Base-by-base conservation (phyloP, 2,113 vertebrate genomes). In the Engraulis encrasicolus region DNA sequence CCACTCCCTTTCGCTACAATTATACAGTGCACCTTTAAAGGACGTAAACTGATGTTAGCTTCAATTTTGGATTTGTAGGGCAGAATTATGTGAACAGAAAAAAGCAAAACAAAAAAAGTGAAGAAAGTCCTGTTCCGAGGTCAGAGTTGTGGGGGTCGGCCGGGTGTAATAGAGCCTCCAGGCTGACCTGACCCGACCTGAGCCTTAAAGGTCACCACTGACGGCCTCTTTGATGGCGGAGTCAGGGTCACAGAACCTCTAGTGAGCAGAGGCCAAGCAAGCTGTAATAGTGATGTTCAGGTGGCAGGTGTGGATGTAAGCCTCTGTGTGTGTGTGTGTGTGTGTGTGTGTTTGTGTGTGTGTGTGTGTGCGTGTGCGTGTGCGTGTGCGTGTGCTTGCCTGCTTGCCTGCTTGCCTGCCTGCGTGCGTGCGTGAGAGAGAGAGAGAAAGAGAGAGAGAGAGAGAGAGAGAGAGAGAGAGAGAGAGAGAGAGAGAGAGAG, bases 131-230 rank as follows among this genome's bases (percentile, higher is more conserved):
- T 74, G 66, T 74, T 34, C 66, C 17, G 66, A 31, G 66, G 66
- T 74, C 66, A 74, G n/a, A n/a, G 66, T 74, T 74, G 3, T 74
- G 66, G 66, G 58, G 66, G 66, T 17, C 14, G 23, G n/a, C n/a
- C n/a, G n/a, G n/a, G 23, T 9, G 66, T 11, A 74, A 3, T 12
- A 31, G 66, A 74, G 34, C 66, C 54, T 74, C 31, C 23, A 74
- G 27, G 9, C 40, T 45, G 40, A 9, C 40, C 40, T 45, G 40
- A 9, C 40, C 40, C 34, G 66, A 74, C 66, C 66, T 74, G 27
- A 15, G n/a, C 31, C 66, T 34, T 74, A 14, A 74, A 31, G 27
- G 27, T 3, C 15, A 27, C 34, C 27, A 74, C 66, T 0, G 66
- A 74, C 34, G 14, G 12, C 12, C 3, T 15, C 66, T 74, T 74